Percentiles rank a stretch among this genome's conserved stretches.
Conservation (phyloP, 2,113 vertebrate species). For the Salvator merianae region DNA sequence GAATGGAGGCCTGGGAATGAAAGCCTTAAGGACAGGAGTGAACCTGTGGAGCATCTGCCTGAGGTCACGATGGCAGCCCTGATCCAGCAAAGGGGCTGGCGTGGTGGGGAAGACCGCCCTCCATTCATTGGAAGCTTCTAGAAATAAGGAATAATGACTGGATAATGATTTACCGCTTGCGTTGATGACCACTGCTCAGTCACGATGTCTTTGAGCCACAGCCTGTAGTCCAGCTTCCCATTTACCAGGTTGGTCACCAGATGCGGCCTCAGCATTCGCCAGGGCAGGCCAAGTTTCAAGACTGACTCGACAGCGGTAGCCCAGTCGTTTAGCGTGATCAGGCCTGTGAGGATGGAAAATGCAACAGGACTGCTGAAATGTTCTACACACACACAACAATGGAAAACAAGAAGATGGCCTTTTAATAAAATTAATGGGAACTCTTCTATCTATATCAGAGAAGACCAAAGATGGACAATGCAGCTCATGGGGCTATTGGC, state of each 20-base stretch:
- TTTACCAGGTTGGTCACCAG: constrained; percentile 45
- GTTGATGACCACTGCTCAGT: constrained; percentile 60
- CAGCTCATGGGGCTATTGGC: no score
- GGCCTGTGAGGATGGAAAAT: constrained; percentile 54
- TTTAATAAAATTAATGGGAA: background rate
- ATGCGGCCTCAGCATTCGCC: constrained; percentile 88
- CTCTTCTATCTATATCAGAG: no score
- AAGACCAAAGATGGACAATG: no score
- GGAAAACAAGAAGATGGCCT: no score
- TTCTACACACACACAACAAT: no score
- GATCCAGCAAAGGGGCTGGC: no score
- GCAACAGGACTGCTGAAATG: background rate
- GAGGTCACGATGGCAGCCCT: no score
- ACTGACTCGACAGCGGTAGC: constrained; percentile 81
- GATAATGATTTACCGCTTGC: constrained; percentile 62
- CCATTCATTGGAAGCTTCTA: no score
- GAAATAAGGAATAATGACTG: background rate
- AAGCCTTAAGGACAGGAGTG: no score
- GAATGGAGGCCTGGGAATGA: no score
- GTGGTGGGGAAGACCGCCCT: background rate
- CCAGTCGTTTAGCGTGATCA: constrained; percentile 82
- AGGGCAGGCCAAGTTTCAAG: constrained; percentile 84
- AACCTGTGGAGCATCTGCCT: no score
- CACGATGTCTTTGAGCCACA: constrained; percentile 74
- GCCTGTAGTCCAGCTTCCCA: constrained; percentile 66